Evolutionary conservation across 2,113 vertebrate species (phyloP), one percentile per base, ranked within the genome.

Genomic region (Nesoenas mayeri): DNA sequence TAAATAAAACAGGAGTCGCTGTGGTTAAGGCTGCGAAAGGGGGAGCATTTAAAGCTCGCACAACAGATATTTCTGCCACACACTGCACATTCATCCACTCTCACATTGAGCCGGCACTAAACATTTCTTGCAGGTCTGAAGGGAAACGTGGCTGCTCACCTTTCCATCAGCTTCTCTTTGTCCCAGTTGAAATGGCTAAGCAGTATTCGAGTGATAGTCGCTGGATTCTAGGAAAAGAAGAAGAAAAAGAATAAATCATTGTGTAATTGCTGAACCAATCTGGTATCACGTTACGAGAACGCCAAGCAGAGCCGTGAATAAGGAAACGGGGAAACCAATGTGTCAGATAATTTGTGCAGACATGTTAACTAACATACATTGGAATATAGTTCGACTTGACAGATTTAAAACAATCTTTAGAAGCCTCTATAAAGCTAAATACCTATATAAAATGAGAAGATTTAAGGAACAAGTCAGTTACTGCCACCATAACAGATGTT

Each of bases 121-220:
- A 22, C 16, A 12, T 29, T 34, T 71, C 50, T 56, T 51, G 18
- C 36, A 38, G 32, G 15, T 51, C 69, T 60, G 18, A 5, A 26
- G 58, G 4, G 20, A 54, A 65, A 44, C 0, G 12, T 4, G 34
- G 40, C 42, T 78, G 82, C 97, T 98, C 98, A 99, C 99, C 99
- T 99, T 98, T 99, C 99, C 99, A 99, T 99, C 85, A 99, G 98
- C 98, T 99, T 99, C 98, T 99, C 99, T 97, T 99, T 99, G 98
- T 99, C 99, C 99, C 99, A 99, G 98, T 99, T 99, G 98, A 99
- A 99, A 98, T 99, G 99, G 98, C 99, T 99, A 97, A 99, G 99
- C 95, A 99, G 99, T 98, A 99, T 99, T 98, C 99, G 99, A 79
- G 99, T 99, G 96, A 99, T 99, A 92, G 99, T 99, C 69, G 99